A percentile compares a stretch with the other conserved stretches of the same genome.
These are phyloP conservation scores for Drosophila hamatofila DNA, from an alignment of 2,888 invertebrate genomes.

Conservation along the genomic window DNA sequence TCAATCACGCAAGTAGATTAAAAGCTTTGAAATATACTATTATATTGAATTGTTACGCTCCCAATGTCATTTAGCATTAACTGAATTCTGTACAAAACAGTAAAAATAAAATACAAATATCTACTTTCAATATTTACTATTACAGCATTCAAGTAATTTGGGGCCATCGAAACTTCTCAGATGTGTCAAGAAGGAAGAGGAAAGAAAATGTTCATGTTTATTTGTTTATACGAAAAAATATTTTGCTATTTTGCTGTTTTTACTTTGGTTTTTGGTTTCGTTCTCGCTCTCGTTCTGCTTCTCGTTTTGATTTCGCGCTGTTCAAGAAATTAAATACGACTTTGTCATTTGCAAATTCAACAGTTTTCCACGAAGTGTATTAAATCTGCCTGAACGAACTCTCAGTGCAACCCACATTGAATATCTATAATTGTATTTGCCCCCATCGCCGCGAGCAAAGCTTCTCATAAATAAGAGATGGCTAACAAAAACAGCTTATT, in stretches of 20 bases:
- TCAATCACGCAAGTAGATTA: not conserved
- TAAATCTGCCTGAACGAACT: constrained; percentile 32
- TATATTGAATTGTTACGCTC: not conserved
- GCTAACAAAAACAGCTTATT: constrained; percentile 65
- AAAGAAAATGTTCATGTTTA: constrained; percentile 43
- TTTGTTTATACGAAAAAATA: constrained; percentile 55
- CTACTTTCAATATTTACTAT: too few relatives aligned
- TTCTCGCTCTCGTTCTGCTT: constrained; percentile 1
- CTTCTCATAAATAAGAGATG: constrained; percentile 21
- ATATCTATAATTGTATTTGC: constrained; percentile 41
- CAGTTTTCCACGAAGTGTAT: constrained; percentile 61
- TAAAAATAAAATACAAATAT: not conserved
- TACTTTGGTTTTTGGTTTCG: constrained; percentile 20
- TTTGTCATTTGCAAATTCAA: constrained; percentile 70
- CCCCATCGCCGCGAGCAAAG: not conserved
- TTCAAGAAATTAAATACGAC: constrained; percentile 61
- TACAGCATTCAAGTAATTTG: not conserved
- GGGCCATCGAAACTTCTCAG: not conserved
- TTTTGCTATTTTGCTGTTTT: constrained; percentile 2
- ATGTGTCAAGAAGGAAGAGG: not conserved
- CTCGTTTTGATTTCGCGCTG: constrained; percentile 17
- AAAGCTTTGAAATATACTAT: not conserved
- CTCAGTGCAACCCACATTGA: constrained; percentile 17
- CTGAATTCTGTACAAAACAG: not conserved
- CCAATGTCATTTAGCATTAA: not conserved